Conservation (phyloP, 2,797 vertebrate genomes). For the Lateolabrax maculatus region DNA sequence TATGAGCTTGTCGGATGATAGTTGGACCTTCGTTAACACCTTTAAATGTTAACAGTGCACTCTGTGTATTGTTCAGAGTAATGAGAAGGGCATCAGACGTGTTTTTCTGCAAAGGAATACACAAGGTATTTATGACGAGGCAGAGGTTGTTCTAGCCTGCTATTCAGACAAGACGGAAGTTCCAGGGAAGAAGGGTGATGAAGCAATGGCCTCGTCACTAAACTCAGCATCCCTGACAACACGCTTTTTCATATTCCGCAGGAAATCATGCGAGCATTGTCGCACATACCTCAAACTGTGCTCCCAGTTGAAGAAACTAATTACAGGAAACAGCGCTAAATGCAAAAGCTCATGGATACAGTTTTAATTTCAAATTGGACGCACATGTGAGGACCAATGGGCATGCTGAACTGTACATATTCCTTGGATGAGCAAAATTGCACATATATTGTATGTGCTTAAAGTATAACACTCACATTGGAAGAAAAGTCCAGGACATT, state of each 20-base stretch:
- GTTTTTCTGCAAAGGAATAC: constrained; percentile 61
- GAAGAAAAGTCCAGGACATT: constrained; percentile 83
- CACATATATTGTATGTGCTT: not conserved
- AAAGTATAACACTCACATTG: constrained; percentile 57
- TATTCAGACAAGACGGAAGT: not conserved
- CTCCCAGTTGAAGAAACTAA: not conserved
- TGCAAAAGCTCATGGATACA: too few species aligned
- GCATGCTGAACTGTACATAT: not conserved
- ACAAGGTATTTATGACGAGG: not conserved
- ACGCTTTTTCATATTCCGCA: not conserved
- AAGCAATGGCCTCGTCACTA: not conserved
- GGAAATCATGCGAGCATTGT: too few species aligned
- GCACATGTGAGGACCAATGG: not conserved
- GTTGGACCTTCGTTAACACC: constrained; percentile 73
- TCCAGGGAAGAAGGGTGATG: not conserved
- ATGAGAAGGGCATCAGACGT: constrained; percentile 79
- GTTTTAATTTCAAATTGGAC: not conserved
- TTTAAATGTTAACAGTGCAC: constrained; percentile 82
- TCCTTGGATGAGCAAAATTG: not conserved
- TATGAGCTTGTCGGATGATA: constrained; percentile 75
- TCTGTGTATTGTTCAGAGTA: constrained; percentile 84
- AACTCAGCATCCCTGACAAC: not conserved
- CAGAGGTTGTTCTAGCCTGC: not conserved
- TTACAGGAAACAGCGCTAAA: not conserved
- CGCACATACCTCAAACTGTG: not conserved